Conservation (phyloP, 2,797 vertebrate species). For the Cuculus canorus region DNA sequence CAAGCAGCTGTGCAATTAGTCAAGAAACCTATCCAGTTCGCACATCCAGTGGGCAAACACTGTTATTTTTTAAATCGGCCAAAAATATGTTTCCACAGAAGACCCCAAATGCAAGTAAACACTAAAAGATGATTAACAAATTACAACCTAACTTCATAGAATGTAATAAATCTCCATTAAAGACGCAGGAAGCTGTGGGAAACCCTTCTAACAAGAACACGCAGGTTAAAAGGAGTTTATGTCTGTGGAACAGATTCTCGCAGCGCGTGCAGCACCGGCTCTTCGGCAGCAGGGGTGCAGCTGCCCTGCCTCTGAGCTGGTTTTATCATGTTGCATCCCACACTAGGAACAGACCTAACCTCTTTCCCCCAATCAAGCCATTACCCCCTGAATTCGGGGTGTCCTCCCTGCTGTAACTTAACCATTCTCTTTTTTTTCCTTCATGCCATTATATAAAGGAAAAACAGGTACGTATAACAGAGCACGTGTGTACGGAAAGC, state of each 20-base stretch:
- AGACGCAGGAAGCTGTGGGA: not conserved
- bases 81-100: not conserved
- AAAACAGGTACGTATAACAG: not conserved
- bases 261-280: rapidly evolving
- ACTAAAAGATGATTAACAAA: not conserved
- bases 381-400: not conserved
- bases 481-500: not conserved
- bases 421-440: not conserved
- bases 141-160: not conserved
- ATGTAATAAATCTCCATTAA: too few relatives aligned
- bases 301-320: not conserved
- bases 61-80: not conserved
- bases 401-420: not conserved
- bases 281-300: too few relatives aligned
- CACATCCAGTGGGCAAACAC: too few relatives aligned
- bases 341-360: not conserved
- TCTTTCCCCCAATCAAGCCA: not conserved
- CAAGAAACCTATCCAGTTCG: not conserved
- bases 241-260: not conserved
- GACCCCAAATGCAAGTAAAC: not conserved
- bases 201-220: not conserved
- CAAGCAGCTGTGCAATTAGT: not conserved
- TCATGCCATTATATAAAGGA: not conserved
- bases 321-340: not conserved
- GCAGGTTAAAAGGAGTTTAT: not conserved